These are phyloP conservation scores for Arvicanthis niloticus DNA, from an alignment of 2,113 vertebrate genomes.

Conservation along the genomic window DNA sequence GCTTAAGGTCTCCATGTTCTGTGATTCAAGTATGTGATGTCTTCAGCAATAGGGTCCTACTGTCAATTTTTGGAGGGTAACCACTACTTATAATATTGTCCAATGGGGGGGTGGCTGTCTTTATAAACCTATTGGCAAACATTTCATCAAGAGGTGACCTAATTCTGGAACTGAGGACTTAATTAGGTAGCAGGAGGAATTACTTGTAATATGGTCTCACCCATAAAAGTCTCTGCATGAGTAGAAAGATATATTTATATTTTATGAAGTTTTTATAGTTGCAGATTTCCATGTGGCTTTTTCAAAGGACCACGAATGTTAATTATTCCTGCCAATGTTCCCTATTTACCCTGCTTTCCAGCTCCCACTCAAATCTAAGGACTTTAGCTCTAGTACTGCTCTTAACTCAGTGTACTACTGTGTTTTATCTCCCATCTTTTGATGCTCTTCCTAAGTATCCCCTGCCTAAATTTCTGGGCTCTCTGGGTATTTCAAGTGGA, in stretches of 20 bases:
- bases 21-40: neutral
- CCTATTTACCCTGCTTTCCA: neutral
- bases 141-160: neutral
- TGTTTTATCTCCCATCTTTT: neutral
- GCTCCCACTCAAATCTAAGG: neutral
- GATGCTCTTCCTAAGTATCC: neutral
- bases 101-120: neutral
- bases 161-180: neutral
- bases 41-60: neutral
- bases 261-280: neutral
- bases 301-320: neutral
- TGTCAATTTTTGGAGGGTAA: neutral
- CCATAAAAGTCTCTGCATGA: neutral
- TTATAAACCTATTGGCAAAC: neutral
- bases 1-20: neutral
- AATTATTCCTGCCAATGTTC: neutral
- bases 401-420: neutral
- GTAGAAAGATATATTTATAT: neutral
- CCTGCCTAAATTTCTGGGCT: neutral
- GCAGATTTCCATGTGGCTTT: neutral
- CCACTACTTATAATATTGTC: neutral
- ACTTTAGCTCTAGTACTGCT: too few species aligned
- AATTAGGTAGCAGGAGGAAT: neutral
- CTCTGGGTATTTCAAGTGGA: neutral
- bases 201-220: neutral